Evolutionary conservation across 2,888 invertebrate genomes (phyloP).

Genomic region (Molorchus minor): DNA sequence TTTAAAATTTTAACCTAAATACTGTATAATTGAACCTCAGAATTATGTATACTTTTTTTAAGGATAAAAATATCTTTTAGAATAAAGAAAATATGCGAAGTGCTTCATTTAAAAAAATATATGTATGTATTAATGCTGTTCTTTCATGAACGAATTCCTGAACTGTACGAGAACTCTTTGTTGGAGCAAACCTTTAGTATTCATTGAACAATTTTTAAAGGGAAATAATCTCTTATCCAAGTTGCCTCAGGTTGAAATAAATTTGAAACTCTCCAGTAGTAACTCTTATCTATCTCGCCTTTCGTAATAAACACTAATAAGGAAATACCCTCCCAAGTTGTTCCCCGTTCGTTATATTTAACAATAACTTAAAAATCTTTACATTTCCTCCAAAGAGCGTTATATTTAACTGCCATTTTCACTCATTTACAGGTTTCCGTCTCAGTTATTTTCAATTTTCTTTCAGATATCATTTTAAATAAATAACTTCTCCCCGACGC

Average conservation of each 20-base stretch:
- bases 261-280: not conserved
- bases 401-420: conserved; percentile 22
- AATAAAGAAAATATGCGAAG: too few species aligned
- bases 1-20: too few species aligned
- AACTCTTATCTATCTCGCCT: not conserved
- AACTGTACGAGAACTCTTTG: too few species aligned
- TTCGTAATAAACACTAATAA: conserved; percentile 11
- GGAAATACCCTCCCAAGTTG: conserved; percentile 5
- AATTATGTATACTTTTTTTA: too few species aligned
- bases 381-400: conserved; percentile 4
- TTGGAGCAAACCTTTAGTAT: too few species aligned
- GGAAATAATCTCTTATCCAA: too few species aligned
- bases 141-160: too few species aligned
- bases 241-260: not conserved
- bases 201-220: too few species aligned
- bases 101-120: too few species aligned
- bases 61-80: too few species aligned
- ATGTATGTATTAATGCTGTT: too few species aligned
- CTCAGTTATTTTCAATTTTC: conserved; percentile 34
- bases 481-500: conserved; percentile 29
- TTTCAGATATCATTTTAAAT: conserved; percentile 29
- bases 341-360: conserved; percentile 5
- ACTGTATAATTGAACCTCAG: too few species aligned
- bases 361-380: conserved; percentile 15
- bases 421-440: conserved; percentile 28